Conservation (phyloP, 2,888 invertebrate genomes). For the Eupithecia dodoneata region DNA sequence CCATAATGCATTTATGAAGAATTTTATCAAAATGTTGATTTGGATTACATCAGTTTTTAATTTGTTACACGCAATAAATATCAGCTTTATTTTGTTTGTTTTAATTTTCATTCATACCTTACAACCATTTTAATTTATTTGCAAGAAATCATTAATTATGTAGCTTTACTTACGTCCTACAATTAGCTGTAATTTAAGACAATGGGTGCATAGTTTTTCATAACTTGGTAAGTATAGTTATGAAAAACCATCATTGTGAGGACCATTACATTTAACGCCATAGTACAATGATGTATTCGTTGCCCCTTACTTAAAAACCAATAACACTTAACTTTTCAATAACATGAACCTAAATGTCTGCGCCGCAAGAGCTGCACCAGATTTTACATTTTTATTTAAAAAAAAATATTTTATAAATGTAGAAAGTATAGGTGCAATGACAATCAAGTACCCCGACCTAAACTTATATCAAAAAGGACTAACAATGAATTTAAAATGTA, state of each 20-base stretch:
- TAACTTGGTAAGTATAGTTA: neutral
- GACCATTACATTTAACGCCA: neutral
- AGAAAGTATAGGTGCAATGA: neutral
- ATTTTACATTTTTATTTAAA: too few relatives aligned
- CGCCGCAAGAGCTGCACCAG: too few relatives aligned
- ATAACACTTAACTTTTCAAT: too few relatives aligned
- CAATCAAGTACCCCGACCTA: neutral
- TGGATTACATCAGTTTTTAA: constrained; percentile 62
- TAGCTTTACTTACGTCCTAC: neutral
- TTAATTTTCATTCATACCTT: constrained; percentile 41
- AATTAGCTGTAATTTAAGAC: neutral
- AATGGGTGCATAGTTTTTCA: neutral
- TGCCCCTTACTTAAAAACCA: too few relatives aligned
- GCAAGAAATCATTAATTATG: neutral
- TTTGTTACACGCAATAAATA: constrained; percentile 72
- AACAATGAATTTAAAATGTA: neutral
- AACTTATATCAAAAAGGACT: neutral
- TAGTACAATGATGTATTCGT: too few relatives aligned
- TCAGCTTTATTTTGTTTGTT: constrained; percentile 56
- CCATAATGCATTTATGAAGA: constrained; percentile 75
- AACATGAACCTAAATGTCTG: too few relatives aligned
- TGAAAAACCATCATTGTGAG: neutral
- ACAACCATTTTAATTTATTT: neutral
- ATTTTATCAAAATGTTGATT: constrained; percentile 63
- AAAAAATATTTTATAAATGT: too few relatives aligned